Evolutionary conservation across 2,888 invertebrate genomes (phyloP).

Genomic region (Crocallis elinguaria): DNA sequence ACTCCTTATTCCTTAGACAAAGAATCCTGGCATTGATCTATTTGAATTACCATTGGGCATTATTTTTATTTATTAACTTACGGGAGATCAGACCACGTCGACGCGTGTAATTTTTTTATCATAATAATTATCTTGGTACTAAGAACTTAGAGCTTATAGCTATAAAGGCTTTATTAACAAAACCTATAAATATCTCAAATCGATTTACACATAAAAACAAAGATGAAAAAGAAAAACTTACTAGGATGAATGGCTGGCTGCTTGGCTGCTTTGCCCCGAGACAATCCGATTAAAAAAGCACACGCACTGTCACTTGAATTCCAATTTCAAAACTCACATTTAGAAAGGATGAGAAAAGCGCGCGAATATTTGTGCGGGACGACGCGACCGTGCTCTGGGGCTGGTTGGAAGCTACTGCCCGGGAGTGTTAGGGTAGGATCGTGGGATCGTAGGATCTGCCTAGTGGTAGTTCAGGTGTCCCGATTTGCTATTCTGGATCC

Average conservation of each 20-base stretch:
- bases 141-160: too few relatives aligned
- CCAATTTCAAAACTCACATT: slow-evolving; percentile 29
- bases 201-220: neutral
- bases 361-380: slow-evolving; percentile 19
- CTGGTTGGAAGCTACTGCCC: slow-evolving; percentile 22
- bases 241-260: slow-evolving; percentile 16
- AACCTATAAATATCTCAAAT: slow-evolving; percentile 15
- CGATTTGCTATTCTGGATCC: slow-evolving; percentile 3
- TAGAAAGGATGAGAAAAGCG: slow-evolving; percentile 20
- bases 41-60: too few relatives aligned
- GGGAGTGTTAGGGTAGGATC: slow-evolving; percentile 12
- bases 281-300: slow-evolving; percentile 31
- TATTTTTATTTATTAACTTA: too few relatives aligned
- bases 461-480: slow-evolving; percentile 4
- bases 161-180: neutral
- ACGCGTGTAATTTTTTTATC: too few relatives aligned
- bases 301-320: slow-evolving; percentile 31
- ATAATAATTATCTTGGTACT: too few relatives aligned
- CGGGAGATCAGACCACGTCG: too few relatives aligned
- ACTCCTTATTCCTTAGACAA: too few relatives aligned
- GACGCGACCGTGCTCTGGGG: slow-evolving; percentile 18
- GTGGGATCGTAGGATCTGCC: slow-evolving; percentile 1
- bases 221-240: slow-evolving; percentile 17
- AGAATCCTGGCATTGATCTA: too few relatives aligned
- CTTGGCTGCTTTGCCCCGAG: neutral